Evolutionary conservation across 2,113 vertebrate species (phyloP).

Genomic region (Pachypanchax playfairii): DNA sequence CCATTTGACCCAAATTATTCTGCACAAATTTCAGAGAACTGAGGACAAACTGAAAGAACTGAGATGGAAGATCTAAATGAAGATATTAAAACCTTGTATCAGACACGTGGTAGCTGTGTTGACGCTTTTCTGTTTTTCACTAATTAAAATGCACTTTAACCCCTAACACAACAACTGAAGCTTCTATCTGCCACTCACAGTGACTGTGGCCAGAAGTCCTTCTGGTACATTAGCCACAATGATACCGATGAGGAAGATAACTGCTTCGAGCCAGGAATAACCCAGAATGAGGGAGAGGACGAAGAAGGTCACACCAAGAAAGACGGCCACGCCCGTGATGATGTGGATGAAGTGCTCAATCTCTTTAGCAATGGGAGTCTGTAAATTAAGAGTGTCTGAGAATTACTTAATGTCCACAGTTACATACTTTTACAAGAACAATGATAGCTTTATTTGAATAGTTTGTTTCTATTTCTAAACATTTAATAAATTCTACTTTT

Average conservation of each 20-base stretch:
- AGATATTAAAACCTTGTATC: too few relatives aligned
- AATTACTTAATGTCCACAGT: neutral
- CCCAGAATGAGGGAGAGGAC: slow-evolving; percentile 86
- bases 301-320: slow-evolving; percentile 87
- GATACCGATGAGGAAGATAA: slow-evolving; percentile 95
- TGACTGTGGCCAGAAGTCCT: slow-evolving; percentile 91
- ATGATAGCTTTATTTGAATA: neutral
- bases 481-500: too few relatives aligned
- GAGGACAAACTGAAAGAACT: too few relatives aligned
- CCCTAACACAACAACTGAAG: neutral
- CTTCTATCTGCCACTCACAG: slow-evolving; percentile 76
- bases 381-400: neutral
- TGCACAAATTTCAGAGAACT: too few relatives aligned
- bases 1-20: too few relatives aligned
- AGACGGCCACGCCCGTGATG: slow-evolving; percentile 91
- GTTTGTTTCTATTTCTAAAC: neutral
- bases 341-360: slow-evolving; percentile 94
- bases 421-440: neutral
- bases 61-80: too few relatives aligned
- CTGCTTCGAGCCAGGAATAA: slow-evolving; percentile 88
- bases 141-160: too few relatives aligned
- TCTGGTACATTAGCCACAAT: slow-evolving; percentile 93
- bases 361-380: slow-evolving; percentile 91
- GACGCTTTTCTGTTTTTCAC: too few relatives aligned
- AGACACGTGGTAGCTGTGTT: too few relatives aligned